Base-by-base conservation (phyloP, 2,113 vertebrate species). In the Plecotus auritus region DNA sequence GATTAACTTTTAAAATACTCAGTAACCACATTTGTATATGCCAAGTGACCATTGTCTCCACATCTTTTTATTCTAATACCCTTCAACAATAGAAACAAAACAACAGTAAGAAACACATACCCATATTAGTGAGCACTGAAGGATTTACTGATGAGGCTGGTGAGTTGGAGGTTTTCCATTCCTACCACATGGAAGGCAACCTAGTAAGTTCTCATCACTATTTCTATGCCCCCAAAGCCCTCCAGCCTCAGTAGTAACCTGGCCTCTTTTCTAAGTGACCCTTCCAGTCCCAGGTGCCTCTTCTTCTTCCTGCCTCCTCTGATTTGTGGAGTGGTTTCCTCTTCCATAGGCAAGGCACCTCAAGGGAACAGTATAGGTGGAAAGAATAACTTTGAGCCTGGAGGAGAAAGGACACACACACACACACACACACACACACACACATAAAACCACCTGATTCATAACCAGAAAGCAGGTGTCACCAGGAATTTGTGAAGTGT, bases 401-500 rank as follows among this genome's bases (percentile, higher is more conserved):
- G 90, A 42, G 67, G 9, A 8, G 45, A 13, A 16, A n/a, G 51
- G 16, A 2, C 11, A n/a, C 37, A 84, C 22, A 56, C 51, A 54
- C 51, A 54, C 51, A 54, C 51, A 54, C 51, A 54, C 49, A 51
- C 49, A 51, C 49, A 54, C 51, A 54, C 17, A 54, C 54, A 2
- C 11, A 37, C 47, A 84, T 17, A 88, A 92, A 82, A 16, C 37
- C 59, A 61, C 23, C 87, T 4, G 45, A 59, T 89, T 45, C 2
- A 30, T 0, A 26, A 45, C 14, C 13, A 32, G 26, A 61, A 9
- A 83, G 11, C 5, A 1, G 32, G n/a, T 2, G 1, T 5, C 54
- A 0, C 3, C 1, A 20, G 40, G 56, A 37, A 5, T 7, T 8
- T 49, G 9, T 1, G 4, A 1, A 4, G 7, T 8, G 16, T 61